Base-by-base conservation (phyloP, 2,888 invertebrate genomes). In the Tuberolachnus salignus region DNA sequence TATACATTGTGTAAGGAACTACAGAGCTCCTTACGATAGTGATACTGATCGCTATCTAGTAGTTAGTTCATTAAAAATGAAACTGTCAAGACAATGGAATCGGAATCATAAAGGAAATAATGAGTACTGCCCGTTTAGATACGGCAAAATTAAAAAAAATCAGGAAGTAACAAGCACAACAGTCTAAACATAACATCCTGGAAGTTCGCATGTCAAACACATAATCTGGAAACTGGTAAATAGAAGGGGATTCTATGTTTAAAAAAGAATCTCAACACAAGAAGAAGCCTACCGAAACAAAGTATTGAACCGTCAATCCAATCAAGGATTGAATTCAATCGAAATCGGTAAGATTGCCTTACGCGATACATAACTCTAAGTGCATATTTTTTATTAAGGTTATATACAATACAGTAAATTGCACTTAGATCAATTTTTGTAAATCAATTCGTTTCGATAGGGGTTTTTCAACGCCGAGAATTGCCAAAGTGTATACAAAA, bases 111-210 rank as follows among this genome's bases (percentile, higher is more conserved):
- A 63, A 63, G 42, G 19, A 42, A 63, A 19, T 42, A 42, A 63
- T 34, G 63, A 42, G 19, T 11, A 63, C 42, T 6, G 11, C 11
- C 6, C 49, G 23, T 0, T 23, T 66, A 66, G 66, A 66, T 66
- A 66, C 26, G 23, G 26, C 16, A 0, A 66, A 66, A 49, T 46
- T 61, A 23, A 49, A 49, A 34, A 3, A 49, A 26, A 66, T 16
- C 23, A 66, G 49, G 6, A 66, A 49, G 8, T 9, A 23, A 66
- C 26, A 0, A 26, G 1, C 23, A 49, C n/a, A 49, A 26, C n/a
- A 69, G 19, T 69, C n/a, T 53, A 8, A 69, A 55, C 53, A 69
- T 34, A n/a, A n/a, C 42, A 69, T 69, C 42, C 69, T 69, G 0
- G 55, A 53, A 69, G 19, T 34, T 6, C 1, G 42, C 9, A 53